These are phyloP conservation scores for Gnathonemus echidnorhynchus DNA, from an alignment of 2,113 vertebrate genomes.

Conservation along the genomic window DNA sequence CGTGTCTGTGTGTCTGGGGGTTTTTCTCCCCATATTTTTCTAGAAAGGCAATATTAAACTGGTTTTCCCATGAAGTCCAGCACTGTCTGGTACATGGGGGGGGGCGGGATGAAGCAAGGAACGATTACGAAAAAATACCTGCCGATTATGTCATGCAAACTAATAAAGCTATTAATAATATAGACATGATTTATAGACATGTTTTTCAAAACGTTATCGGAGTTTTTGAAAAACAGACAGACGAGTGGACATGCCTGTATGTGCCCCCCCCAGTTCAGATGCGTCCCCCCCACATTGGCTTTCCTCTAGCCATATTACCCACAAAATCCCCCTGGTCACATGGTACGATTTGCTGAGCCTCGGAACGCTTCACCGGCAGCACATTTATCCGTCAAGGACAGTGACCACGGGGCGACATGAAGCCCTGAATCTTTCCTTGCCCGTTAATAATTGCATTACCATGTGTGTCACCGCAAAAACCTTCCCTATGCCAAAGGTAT, in stretches of 20 bases:
- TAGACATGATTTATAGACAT: not conserved
- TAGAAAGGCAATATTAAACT: not conserved
- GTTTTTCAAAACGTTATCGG: not conserved
- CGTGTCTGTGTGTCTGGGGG: not conserved
- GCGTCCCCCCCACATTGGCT: too few species aligned
- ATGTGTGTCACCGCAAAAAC: slow-evolving; percentile 10
- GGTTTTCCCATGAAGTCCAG: not conserved
- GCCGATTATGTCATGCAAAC: not conserved
- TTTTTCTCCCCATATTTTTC: not conserved
- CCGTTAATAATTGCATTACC: slow-evolving; percentile 20
- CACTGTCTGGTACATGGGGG: not conserved
- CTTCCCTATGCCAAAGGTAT: not conserved
- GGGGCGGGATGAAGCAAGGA: not conserved
- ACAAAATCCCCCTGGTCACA: not conserved
- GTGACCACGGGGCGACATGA: not conserved
- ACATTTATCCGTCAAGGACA: not conserved
- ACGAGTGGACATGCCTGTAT: not conserved
- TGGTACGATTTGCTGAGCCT: not conserved
- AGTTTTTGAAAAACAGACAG: not conserved
- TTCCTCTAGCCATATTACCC: not conserved
- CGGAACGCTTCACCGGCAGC: not conserved
- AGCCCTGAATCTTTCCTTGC: slow-evolving; percentile 7
- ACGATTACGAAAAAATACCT: not conserved
- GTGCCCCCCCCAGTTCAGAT: not conserved
- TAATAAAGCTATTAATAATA: not conserved